Evolutionary conservation across 1,140 invertebrate species (phyloP).

Genomic region (Drosophila mojavensis): DNA sequence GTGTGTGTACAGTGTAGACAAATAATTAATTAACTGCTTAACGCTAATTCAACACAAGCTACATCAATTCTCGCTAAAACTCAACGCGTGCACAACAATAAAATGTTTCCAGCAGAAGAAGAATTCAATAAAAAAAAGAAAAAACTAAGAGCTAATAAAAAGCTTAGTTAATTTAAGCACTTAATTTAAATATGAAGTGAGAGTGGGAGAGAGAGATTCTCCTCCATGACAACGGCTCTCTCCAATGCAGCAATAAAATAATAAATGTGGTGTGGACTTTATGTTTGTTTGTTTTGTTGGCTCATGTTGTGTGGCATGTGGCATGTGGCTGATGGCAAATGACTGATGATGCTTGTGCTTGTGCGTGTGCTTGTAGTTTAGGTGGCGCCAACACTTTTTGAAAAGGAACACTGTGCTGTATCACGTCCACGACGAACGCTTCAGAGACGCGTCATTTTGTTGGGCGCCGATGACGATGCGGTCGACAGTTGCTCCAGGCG

Average conservation of each 20-base stretch:
- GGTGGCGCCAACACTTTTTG: constrained; percentile 36
- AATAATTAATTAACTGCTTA: constrained; percentile 53
- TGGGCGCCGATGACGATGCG: constrained; percentile 64
- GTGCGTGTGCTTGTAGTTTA: constrained; percentile 28
- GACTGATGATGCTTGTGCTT: constrained; percentile 44
- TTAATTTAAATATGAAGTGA: constrained; percentile 45
- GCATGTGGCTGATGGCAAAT: constrained; percentile 42
- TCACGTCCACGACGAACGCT: constrained; percentile 3
- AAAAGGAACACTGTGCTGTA: constrained; percentile 62
- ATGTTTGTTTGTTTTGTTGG: constrained; percentile 10
- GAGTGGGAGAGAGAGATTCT: constrained; percentile 33
- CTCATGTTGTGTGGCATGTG: constrained; percentile 15
- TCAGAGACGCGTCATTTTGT: constrained; percentile 67
- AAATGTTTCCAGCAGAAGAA: constrained; percentile 32
- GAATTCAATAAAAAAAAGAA: constrained; percentile 46
- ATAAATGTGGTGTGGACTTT: constrained; percentile 28
- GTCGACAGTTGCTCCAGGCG: constrained; percentile 85
- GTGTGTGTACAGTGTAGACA: constrained; percentile 48
- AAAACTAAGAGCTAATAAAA: constrained; percentile 51
- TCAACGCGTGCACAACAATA: constrained; percentile 69
- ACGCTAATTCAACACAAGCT: constrained; percentile 47
- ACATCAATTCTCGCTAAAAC: constrained; percentile 25
- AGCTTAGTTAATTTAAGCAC: constrained; percentile 43
- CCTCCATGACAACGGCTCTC: neutral
- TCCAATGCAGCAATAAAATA: constrained; percentile 46